Conservation (phyloP, 2,888 invertebrate species). For the Odontocerum albicorne region DNA sequence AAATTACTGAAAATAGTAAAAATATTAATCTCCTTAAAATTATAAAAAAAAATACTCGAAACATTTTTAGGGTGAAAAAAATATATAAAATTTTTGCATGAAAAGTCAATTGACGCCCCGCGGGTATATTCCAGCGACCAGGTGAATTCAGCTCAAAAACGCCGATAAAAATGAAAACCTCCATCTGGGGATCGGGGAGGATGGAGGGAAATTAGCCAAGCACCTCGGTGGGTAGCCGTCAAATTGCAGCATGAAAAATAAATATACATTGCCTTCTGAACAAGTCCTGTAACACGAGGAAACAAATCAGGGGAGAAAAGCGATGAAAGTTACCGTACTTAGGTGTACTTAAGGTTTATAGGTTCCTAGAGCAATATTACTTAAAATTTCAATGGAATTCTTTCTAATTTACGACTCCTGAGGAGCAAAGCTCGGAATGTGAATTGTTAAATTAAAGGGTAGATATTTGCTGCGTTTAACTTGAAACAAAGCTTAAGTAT, state of each 20-base stretch:
- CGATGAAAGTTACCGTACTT: conserved; percentile 14
- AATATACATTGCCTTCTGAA: conserved; percentile 32
- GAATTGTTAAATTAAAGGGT: conserved; percentile 16
- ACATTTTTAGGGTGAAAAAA: too few species aligned
- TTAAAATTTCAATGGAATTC: conserved; percentile 28
- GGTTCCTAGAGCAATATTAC: conserved; percentile 28
- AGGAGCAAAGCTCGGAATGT: conserved; percentile 3
- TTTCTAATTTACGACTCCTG: conserved; percentile 20
- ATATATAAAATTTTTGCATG: too few species aligned
- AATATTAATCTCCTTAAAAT: too few species aligned
- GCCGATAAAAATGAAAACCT: conserved; percentile 32
- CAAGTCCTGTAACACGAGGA: conserved; percentile 11
- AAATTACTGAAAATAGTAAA: too few species aligned
- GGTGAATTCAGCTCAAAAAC: conserved; percentile 22
- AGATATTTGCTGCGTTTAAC: conserved; percentile 9
- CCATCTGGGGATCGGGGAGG: conserved; percentile 17
- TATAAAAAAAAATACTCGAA: too few species aligned
- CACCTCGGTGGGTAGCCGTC: conserved; percentile 25
- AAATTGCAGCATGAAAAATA: conserved; percentile 36
- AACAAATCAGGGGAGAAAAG: conserved; percentile 4
- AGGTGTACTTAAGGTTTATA: conserved; percentile 35
- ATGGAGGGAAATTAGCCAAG: conserved; percentile 31
- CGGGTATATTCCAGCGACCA: conserved; percentile 21
- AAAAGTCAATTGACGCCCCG: background rate
- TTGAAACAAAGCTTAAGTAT: background rate